Evolutionary conservation across 2,797 vertebrate species (phyloP).

Genomic region (Vipera latastei): DNA sequence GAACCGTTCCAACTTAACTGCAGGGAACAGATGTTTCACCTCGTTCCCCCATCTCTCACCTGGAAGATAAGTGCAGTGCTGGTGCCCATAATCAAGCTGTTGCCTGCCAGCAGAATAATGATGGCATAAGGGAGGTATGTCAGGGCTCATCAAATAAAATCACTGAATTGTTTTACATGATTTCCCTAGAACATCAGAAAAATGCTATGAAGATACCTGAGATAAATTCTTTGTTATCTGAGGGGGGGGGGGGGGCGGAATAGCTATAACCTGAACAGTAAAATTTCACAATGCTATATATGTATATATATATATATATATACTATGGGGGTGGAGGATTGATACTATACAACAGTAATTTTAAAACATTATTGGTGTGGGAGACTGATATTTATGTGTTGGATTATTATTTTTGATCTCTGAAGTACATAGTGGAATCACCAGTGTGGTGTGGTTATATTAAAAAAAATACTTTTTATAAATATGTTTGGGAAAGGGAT

Average conservation of each 20-base stretch:
- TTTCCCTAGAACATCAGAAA: slow-evolving; percentile 29
- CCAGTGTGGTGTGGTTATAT: background rate
- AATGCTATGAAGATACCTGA: background rate
- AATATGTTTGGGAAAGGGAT: background rate
- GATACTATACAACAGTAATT: background rate
- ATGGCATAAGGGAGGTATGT: slow-evolving; percentile 46
- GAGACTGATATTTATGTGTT: background rate
- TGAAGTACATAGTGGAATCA: background rate
- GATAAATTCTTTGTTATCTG: slow-evolving; percentile 16
- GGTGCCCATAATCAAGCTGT: slow-evolving; percentile 40
- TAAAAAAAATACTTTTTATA: background rate
- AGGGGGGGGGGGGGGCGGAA: background rate
- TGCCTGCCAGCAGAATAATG: slow-evolving; percentile 46
- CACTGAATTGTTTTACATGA: slow-evolving; percentile 40
- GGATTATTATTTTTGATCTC: background rate
- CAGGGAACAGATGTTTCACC: slow-evolving; percentile 52
- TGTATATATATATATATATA: background rate
- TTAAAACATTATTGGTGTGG: background rate
- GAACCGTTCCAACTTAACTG: background rate
- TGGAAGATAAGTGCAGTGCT: slow-evolving; percentile 11
- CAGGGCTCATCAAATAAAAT: slow-evolving; percentile 48
- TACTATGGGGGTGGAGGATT: background rate
- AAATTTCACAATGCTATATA: background rate
- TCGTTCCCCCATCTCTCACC: slow-evolving; percentile 43
- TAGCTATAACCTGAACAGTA: background rate